These are phyloP conservation scores for Rotaria macrura DNA, from an alignment of 2,888 invertebrate species.

Conservation along the genomic window DNA sequence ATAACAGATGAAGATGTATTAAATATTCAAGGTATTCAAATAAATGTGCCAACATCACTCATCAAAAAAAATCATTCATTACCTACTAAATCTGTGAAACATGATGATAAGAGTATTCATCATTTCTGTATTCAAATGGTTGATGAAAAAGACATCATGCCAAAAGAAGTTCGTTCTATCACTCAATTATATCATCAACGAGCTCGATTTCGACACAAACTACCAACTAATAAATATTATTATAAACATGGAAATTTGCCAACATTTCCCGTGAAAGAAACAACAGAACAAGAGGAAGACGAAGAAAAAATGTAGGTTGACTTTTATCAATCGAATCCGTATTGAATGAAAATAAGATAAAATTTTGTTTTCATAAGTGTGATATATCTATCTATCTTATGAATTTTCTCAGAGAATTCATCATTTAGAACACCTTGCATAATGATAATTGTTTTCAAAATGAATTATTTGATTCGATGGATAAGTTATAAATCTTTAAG, in stretches of 20 bases:
- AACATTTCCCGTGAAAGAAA: background rate
- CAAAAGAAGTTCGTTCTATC: background rate
- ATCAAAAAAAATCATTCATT: background rate
- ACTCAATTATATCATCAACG: constrained; percentile 18
- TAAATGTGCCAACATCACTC: background rate
- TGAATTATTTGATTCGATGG: too few relatives aligned
- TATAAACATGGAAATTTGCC: constrained; percentile 11
- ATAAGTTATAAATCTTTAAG: too few relatives aligned
- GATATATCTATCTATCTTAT: too few relatives aligned
- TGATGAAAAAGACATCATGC: background rate
- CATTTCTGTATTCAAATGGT: constrained; percentile 16
- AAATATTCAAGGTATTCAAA: background rate
- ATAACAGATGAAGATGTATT: background rate
- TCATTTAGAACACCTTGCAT: too few relatives aligned
- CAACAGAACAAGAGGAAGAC: background rate
- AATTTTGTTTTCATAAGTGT: too few relatives aligned
- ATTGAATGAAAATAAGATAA: too few relatives aligned
- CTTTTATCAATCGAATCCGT: background rate
- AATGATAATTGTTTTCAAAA: too few relatives aligned
- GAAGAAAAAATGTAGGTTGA: background rate
- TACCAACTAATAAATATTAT: background rate
- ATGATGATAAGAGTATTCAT: background rate
- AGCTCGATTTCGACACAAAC: background rate
- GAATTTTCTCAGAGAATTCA: too few relatives aligned
- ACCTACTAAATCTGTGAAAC: background rate